phyloP scores from a whole-genome alignment of 2,797 vertebrate species.

The Onychomys leucogaster region DNA sequence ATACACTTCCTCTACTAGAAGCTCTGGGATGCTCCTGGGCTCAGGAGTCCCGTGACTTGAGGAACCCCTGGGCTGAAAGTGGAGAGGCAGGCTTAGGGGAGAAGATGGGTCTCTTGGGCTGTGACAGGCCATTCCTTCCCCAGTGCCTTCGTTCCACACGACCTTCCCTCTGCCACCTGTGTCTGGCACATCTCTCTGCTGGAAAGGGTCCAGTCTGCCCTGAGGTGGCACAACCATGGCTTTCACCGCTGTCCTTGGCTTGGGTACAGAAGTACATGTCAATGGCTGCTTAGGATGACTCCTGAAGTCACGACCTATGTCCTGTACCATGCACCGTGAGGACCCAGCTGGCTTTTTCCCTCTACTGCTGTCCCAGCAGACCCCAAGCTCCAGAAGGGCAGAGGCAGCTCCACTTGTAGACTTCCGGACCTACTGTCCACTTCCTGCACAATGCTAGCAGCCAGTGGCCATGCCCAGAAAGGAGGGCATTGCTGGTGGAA shows the following conservation, averaged over 20 bases:
- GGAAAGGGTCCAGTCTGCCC: background rate
- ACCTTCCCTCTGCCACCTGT: background rate
- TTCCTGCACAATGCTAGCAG: background rate
- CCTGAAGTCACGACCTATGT: background rate
- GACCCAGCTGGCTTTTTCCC: background rate
- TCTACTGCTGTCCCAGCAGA: background rate
- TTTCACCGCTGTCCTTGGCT: background rate
- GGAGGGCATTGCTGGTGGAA: background rate
- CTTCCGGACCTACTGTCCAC: accelerated
- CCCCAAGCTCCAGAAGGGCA: background rate
- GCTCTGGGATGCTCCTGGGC: background rate
- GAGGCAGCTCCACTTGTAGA: background rate
- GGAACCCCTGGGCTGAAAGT: background rate
- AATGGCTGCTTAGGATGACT: background rate
- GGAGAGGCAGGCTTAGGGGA: background rate
- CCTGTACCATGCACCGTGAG: background rate
- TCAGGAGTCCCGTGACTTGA: background rate
- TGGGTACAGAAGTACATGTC: background rate
- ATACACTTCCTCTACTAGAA: background rate
- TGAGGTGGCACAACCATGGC: background rate
- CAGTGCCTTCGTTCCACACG: accelerated
- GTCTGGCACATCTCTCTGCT: background rate
- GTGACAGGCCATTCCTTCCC: background rate
- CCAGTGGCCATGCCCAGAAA: background rate
- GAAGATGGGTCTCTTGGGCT: background rate